Conservation (phyloP, 2,797 vertebrate genomes). For the Spinibarbus caldwelli region DNA sequence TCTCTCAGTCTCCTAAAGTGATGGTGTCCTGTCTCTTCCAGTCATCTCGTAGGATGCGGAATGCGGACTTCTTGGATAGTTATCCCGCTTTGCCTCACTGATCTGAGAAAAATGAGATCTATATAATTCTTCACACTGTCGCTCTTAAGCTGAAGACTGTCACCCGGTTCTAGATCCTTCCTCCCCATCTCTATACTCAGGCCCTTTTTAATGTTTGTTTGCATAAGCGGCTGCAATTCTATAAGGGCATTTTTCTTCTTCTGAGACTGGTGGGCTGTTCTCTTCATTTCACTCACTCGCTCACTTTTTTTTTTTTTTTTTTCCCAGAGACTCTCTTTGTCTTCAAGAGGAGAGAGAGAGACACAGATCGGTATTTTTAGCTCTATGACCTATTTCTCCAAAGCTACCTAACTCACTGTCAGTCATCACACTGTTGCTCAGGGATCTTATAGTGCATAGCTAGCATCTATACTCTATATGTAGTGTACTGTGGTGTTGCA, state of each 20-base stretch:
- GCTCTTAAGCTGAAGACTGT: slow-evolving; percentile 59
- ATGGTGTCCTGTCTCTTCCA: slow-evolving; percentile 31
- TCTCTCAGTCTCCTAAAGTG: slow-evolving; percentile 48
- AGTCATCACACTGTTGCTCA: slow-evolving; percentile 74
- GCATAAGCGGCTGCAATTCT: slow-evolving; percentile 45
- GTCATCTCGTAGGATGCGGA: slow-evolving; percentile 48
- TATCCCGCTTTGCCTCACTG: slow-evolving; percentile 76
- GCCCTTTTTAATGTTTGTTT: slow-evolving; percentile 59
- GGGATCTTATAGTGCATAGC: slow-evolving; percentile 69
- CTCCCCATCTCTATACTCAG: slow-evolving; percentile 50
- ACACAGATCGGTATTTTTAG: slow-evolving; percentile 84
- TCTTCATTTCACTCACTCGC: slow-evolving; percentile 60
- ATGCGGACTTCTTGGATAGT: slow-evolving; percentile 57
- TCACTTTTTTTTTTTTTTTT: slow-evolving; percentile 55
- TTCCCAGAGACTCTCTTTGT: slow-evolving; percentile 65
- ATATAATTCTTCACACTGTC: slow-evolving; percentile 67
- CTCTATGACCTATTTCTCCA: slow-evolving; percentile 85
- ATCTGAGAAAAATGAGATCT: slow-evolving; percentile 77
- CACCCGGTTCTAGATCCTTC: slow-evolving; percentile 72
- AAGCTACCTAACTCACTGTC: slow-evolving; percentile 82
- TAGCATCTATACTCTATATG: slow-evolving; percentile 62
- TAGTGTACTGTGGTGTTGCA: slow-evolving; percentile 57
- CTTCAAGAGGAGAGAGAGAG: slow-evolving; percentile 61
- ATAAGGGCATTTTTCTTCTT: slow-evolving; percentile 60
- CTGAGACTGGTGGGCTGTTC: slow-evolving; percentile 49